Conservation (phyloP, 2,888 invertebrate genomes). For the Hermaeophaga mercurialis region DNA sequence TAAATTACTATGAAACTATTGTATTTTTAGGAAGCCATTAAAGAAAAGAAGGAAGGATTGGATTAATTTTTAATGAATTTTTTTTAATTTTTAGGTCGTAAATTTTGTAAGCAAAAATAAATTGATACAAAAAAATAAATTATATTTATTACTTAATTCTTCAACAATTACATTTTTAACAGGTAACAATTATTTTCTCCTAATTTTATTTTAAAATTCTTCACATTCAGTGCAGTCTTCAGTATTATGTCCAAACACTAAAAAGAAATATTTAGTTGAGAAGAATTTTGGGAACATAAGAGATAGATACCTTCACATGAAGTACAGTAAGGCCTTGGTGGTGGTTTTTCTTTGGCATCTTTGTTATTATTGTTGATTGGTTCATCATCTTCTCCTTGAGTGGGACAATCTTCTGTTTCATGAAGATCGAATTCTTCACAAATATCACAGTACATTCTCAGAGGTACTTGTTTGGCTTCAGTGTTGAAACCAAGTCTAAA, state of each 20-base stretch:
- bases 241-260: slow-evolving; percentile 89
- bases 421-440: slow-evolving; percentile 96
- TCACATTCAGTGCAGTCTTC: slow-evolving; percentile 86
- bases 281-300: background rate
- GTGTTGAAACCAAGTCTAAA: slow-evolving; percentile 46
- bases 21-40: slow-evolving; percentile 78
- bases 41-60: slow-evolving; percentile 85
- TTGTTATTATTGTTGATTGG: slow-evolving; percentile 50
- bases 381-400: slow-evolving; percentile 68
- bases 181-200: slow-evolving; percentile 27
- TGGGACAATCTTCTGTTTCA: slow-evolving; percentile 96
- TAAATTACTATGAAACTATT: no score
- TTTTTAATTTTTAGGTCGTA: slow-evolving; percentile 12
- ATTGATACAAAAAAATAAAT: background rate
- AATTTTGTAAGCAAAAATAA: slow-evolving; percentile 12
- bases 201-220: slow-evolving; percentile 66
- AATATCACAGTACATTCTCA: slow-evolving; percentile 94
- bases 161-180: slow-evolving; percentile 12
- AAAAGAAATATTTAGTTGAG: slow-evolving; percentile 44
- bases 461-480: slow-evolving; percentile 60
- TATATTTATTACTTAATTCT: background rate
- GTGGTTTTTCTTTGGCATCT: slow-evolving; percentile 52
- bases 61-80: no score
- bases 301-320: slow-evolving; percentile 78
- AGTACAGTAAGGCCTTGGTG: slow-evolving; percentile 84